Percentiles rank a stretch among this genome's conserved stretches.
Evolutionary conservation across 2,113 vertebrate genomes (phyloP).

Genomic region (Mormyrus iriodes): DNA sequence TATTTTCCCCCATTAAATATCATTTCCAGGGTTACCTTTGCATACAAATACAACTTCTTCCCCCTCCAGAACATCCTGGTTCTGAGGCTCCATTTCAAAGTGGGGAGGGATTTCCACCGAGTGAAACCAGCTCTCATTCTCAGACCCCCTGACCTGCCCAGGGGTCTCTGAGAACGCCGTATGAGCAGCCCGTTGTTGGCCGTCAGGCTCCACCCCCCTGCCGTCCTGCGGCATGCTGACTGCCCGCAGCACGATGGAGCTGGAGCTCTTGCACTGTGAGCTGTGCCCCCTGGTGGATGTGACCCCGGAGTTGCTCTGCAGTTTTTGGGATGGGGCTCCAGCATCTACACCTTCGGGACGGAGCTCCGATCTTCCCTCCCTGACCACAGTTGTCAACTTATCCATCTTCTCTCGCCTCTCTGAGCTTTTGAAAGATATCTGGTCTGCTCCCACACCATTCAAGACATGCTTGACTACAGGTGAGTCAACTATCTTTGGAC

Average conservation of each 20-base stretch:
- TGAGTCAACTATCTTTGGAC: constrained; percentile 27
- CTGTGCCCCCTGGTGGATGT: constrained; percentile 1
- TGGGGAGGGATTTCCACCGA: constrained; percentile 44
- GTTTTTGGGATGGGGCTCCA: not conserved
- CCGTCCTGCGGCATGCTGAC: constrained; percentile 35
- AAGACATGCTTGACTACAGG: constrained; percentile 47
- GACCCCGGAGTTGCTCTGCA: constrained; percentile 17
- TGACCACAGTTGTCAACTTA: too few relatives aligned
- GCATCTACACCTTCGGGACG: not conserved
- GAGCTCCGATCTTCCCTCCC: not conserved
- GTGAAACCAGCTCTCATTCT: constrained; percentile 40
- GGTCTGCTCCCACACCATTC: constrained; percentile 51
- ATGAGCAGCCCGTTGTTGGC: not conserved
- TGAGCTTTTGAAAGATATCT: constrained; percentile 36
- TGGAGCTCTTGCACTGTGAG: constrained; percentile 50
- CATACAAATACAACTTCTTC: constrained; percentile 64
- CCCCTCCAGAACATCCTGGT: constrained; percentile 63
- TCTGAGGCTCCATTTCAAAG: constrained; percentile 64
- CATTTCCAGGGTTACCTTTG: constrained; percentile 57
- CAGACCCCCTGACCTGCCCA: constrained; percentile 34
- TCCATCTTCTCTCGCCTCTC: constrained; percentile 20
- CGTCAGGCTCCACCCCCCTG: not conserved
- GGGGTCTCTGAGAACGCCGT: constrained; percentile 28
- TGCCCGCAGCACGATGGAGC: constrained; percentile 32
- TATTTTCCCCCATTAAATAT: not conserved